phyloP scores from a whole-genome alignment of 2,888 invertebrate genomes.

The Argynnis bischoffii region DNA sequence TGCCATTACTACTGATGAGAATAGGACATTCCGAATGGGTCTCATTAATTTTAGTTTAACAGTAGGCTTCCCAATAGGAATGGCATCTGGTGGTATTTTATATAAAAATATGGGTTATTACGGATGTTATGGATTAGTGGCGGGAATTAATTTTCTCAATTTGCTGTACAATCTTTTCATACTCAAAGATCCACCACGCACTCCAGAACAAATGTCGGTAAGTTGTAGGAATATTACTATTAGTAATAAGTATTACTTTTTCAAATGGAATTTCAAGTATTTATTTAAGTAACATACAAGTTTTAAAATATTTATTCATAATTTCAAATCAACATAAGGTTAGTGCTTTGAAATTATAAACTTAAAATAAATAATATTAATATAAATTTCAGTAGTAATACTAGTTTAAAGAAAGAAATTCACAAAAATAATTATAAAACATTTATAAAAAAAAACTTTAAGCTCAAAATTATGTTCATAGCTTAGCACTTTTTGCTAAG shows the following conservation, averaged over 20 bases:
- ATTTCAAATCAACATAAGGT: too few relatives aligned
- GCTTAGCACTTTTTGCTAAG: too few relatives aligned
- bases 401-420: too few relatives aligned
- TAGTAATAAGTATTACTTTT: background rate
- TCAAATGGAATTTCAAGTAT: background rate
- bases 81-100: constrained; percentile 90
- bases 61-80: constrained; percentile 93
- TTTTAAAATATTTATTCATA: too few relatives aligned
- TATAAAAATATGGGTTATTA: constrained; percentile 87
- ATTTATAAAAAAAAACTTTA: too few relatives aligned
- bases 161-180: constrained; percentile 85
- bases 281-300: too few relatives aligned
- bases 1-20: constrained; percentile 89
- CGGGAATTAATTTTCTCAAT: constrained; percentile 85
- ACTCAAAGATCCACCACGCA: constrained; percentile 83
- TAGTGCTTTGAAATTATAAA: too few relatives aligned
- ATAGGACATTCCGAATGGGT: constrained; percentile 91
- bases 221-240: constrained; percentile 25
- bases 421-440: too few relatives aligned
- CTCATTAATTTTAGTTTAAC: constrained; percentile 92
- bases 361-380: too few relatives aligned
- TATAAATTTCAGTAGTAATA: too few relatives aligned
- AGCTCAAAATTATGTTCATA: too few relatives aligned
- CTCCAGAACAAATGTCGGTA: constrained; percentile 61
- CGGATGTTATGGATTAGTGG: constrained; percentile 87